These are phyloP conservation scores for Sapayoa aenigma DNA, from an alignment of 2,113 vertebrate genomes.

Conservation along the genomic window DNA sequence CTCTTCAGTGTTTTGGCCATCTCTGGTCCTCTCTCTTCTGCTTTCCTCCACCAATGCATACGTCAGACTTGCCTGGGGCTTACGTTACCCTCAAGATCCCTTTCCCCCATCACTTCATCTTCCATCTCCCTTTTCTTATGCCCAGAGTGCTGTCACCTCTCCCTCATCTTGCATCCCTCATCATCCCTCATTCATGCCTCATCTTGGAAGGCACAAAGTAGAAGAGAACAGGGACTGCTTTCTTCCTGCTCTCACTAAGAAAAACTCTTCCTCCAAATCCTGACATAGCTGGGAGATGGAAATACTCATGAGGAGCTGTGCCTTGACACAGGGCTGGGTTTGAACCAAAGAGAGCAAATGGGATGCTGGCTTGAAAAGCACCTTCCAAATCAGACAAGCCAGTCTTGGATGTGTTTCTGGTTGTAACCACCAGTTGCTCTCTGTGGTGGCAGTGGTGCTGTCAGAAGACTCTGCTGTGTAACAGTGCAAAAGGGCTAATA, in stretches of 20 bases:
- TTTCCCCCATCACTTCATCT: neutral
- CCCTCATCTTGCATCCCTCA: neutral
- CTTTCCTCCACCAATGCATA: rapidly evolving
- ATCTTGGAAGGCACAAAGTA: neutral
- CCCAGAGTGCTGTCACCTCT: rapidly evolving
- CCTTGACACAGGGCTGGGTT: neutral
- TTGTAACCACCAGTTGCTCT: neutral
- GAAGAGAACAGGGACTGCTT: neutral
- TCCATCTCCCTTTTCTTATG: neutral
- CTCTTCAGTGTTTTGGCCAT: neutral
- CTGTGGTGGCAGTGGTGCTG: neutral
- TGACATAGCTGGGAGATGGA: neutral
- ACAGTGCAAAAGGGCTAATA: neutral
- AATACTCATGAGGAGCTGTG: neutral
- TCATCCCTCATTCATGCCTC: no score
- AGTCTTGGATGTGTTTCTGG: neutral
- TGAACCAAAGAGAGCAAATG: neutral
- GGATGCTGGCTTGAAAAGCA: neutral
- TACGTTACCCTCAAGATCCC: rapidly evolving
- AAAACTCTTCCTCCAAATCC: neutral
- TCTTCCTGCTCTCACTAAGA: neutral
- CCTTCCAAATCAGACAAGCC: neutral
- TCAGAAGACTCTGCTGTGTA: neutral
- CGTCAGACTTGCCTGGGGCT: neutral
- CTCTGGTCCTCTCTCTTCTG: neutral